Evolutionary conservation across 2,113 vertebrate species (phyloP), one percentile per base, ranked within the genome.

Genomic region (Pleuronectes platessa): DNA sequence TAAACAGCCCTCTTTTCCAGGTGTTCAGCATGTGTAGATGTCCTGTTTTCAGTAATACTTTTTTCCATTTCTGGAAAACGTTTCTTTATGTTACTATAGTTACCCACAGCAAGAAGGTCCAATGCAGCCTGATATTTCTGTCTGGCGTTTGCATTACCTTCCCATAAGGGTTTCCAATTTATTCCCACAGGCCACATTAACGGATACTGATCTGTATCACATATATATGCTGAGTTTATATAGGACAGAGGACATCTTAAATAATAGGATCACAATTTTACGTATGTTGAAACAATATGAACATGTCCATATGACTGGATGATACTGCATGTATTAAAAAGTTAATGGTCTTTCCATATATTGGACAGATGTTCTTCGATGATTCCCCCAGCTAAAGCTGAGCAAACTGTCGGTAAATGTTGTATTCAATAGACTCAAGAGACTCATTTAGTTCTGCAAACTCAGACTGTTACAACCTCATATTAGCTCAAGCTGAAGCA

Each of bases 81-180:
- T 31, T 31, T 2, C 18, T 6, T 14, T 2, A 14, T 14, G 31
- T 47, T 49, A 15, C 3, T 4, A 5, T 12, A 56, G 13, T 61
- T 15, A 12, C 11, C 53, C 37, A 3, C 24, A 35, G 40, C 23
- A 26, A 24, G 11, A 56, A 20, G 7, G 10, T 65, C 31, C 21
- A 40, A 51, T 13, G n/a, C 31, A 26, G 24, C 21, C 20, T 58
- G 23, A 73, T 37, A n/a, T 40, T n/a, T 53, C 31, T 20, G 18
- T 55, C 45, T 67, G 14, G 18, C 35, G 26, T 56, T 65, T 61
- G 3, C 37, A n/a, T 61, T 42, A 31, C 64, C 31, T 61, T 20
- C 15, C 56, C 63, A 61, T 56, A 37, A 68, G 56, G 62, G 4
- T 81, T 67, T 71, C n/a, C 68, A 56, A 10, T 77, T 65, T 31